These are phyloP conservation scores for Galleria mellonella DNA, from an alignment of 1,140 invertebrate genomes.

Conservation along the genomic window DNA sequence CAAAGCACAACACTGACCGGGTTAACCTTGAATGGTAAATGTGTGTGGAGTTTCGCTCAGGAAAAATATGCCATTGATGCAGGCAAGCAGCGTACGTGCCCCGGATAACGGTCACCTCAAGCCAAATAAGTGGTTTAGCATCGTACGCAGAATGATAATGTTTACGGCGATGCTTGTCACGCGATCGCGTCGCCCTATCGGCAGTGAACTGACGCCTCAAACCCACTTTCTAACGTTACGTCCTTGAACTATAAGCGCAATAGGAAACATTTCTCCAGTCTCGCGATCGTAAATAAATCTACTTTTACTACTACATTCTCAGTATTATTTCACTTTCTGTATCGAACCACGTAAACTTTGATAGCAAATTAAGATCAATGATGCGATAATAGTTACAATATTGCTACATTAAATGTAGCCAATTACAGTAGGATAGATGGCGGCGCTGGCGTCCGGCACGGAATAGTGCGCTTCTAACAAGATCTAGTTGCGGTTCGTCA, in stretches of 20 bases:
- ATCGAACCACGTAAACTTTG: not conserved
- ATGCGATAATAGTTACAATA: slow-evolving; percentile 7
- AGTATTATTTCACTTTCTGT: slow-evolving; percentile 5
- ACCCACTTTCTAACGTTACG: slow-evolving; percentile 53
- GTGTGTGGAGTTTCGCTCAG: slow-evolving; percentile 59
- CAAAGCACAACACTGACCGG: slow-evolving; percentile 65
- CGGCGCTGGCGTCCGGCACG: slow-evolving; percentile 16
- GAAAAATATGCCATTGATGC: slow-evolving; percentile 72
- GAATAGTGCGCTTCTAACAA: slow-evolving; percentile 44
- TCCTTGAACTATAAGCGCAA: slow-evolving; percentile 33
- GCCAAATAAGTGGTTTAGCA: slow-evolving; percentile 68
- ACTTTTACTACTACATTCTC: not conserved
- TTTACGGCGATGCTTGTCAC: slow-evolving; percentile 50
- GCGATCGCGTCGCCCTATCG: slow-evolving; percentile 45
- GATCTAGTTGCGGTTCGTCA: slow-evolving; percentile 28
- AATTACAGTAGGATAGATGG: slow-evolving; percentile 30
- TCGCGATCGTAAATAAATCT: no score
- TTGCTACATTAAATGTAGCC: slow-evolving; percentile 13
- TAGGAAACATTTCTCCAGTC: not conserved
- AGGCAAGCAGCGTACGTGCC: slow-evolving; percentile 58
- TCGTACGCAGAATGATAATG: slow-evolving; percentile 67
- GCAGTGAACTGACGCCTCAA: slow-evolving; percentile 28
- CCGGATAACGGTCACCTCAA: slow-evolving; percentile 59
- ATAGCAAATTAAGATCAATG: not conserved
- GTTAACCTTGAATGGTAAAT: slow-evolving; percentile 71